Percentiles rank a stretch among this genome's conserved stretches.
phyloP scores from a whole-genome alignment of 2,797 vertebrate species.

The Neopelma chrysocephalum region DNA sequence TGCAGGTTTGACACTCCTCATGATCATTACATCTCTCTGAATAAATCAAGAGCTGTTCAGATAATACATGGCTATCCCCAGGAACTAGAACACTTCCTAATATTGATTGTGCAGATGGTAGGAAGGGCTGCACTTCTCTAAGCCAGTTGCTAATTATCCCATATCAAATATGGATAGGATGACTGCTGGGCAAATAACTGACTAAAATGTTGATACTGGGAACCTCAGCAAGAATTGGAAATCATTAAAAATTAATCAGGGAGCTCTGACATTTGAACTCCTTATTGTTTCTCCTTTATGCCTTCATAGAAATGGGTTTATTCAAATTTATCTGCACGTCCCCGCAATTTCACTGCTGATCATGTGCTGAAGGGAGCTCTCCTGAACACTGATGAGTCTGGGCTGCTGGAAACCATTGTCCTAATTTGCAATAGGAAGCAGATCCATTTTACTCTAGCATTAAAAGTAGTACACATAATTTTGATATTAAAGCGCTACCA shows the following conservation, averaged over 20 bases:
- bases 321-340: neutral
- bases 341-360: neutral
- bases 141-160: constrained; percentile 46
- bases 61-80: neutral
- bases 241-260: constrained; percentile 32
- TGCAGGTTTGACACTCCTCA: neutral
- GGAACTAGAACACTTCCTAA: constrained; percentile 15
- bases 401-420: neutral
- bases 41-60: constrained; percentile 34
- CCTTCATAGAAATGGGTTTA: neutral
- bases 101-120: constrained; percentile 21
- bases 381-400: neutral
- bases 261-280: neutral
- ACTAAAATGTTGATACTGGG: constrained; percentile 5
- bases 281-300: neutral
- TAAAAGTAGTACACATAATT: neutral
- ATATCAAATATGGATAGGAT: constrained; percentile 43
- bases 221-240: neutral
- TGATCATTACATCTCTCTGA: constrained; percentile 16
- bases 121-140: constrained; percentile 18
- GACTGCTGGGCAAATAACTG: constrained; percentile 19
- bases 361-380: neutral
- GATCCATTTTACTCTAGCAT: neutral
- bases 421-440: neutral
- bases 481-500: neutral